A percentile compares a stretch with the other conserved stretches of the same genome.
These are phyloP conservation scores for Myrmophylax atrothorax DNA, from an alignment of 2,113 vertebrate species.

Conservation along the genomic window DNA sequence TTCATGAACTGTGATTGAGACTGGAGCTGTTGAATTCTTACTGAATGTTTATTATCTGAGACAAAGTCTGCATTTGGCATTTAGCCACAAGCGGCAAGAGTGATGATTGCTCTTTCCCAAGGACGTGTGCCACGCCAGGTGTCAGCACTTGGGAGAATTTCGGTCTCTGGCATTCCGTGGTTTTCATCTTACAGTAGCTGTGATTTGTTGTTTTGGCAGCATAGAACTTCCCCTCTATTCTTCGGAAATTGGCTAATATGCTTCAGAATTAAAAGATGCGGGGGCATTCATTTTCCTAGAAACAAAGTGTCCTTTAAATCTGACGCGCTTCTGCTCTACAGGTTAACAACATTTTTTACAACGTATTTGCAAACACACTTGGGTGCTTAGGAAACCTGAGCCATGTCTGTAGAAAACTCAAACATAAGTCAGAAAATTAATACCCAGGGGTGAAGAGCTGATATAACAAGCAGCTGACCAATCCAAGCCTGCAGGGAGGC, in stretches of 20 bases:
- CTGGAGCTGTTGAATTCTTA: not conserved
- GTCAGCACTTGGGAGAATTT: not conserved
- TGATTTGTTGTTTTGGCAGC: not conserved
- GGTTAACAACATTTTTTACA: not conserved
- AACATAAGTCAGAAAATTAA: not conserved
- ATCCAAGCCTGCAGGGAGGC: not conserved
- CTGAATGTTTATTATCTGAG: not conserved
- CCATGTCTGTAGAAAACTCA: not conserved
- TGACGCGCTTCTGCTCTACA: not conserved
- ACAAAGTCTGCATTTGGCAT: not conserved
- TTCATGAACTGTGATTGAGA: no score
- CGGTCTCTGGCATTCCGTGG: not conserved
- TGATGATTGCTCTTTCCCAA: not conserved
- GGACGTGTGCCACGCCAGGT: rapidly evolving
- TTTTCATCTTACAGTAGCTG: not conserved
- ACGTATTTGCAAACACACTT: not conserved
- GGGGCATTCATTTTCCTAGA: no score
- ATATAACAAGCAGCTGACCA: not conserved
- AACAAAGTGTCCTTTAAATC: not conserved
- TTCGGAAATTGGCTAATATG: not conserved
- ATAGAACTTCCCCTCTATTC: not conserved
- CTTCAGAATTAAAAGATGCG: not conserved
- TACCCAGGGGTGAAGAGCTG: rapidly evolving
- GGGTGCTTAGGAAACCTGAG: not conserved
- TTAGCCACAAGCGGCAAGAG: not conserved